Evolutionary conservation across 2,113 vertebrate species (phyloP).

Genomic region (Eolophus roseicapilla): DNA sequence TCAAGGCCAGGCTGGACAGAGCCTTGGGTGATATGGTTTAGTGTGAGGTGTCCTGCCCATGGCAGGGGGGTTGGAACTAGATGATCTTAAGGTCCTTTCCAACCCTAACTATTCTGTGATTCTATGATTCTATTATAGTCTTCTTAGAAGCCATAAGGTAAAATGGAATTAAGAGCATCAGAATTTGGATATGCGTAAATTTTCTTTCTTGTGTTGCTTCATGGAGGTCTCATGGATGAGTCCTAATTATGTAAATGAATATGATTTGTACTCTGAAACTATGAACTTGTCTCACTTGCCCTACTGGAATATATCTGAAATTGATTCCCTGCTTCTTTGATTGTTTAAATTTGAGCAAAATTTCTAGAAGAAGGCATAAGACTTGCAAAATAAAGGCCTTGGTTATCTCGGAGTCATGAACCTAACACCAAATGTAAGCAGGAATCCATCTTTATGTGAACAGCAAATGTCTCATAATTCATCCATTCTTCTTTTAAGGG

Average conservation of each 20-base stretch:
- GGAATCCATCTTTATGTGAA: not conserved
- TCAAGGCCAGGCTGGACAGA: too few relatives aligned
- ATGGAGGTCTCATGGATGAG: not conserved
- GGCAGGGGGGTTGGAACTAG: too few relatives aligned
- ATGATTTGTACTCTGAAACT: not conserved
- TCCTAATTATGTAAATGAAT: not conserved
- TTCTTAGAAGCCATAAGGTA: not conserved
- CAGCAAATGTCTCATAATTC: not conserved
- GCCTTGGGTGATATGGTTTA: too few relatives aligned
- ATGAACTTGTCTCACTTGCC: not conserved
- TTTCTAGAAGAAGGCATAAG: not conserved
- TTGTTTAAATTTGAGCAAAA: not conserved
- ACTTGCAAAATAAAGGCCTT: not conserved
- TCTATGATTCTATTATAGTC: not conserved
- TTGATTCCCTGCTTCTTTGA: not conserved
- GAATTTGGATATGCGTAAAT: not conserved
- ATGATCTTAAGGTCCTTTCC: too few relatives aligned
- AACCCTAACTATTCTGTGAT: too few relatives aligned
- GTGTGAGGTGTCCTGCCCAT: too few relatives aligned
- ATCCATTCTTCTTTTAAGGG: not conserved
- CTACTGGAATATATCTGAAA: not conserved
- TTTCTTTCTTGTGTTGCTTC: not conserved
- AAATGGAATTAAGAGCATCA: not conserved
- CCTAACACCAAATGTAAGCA: not conserved
- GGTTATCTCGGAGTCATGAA: not conserved